Percentiles rank a stretch among this genome's conserved stretches.
phyloP scores from a whole-genome alignment of 2,113 vertebrate species.

The Actenoides lindsayi region DNA sequence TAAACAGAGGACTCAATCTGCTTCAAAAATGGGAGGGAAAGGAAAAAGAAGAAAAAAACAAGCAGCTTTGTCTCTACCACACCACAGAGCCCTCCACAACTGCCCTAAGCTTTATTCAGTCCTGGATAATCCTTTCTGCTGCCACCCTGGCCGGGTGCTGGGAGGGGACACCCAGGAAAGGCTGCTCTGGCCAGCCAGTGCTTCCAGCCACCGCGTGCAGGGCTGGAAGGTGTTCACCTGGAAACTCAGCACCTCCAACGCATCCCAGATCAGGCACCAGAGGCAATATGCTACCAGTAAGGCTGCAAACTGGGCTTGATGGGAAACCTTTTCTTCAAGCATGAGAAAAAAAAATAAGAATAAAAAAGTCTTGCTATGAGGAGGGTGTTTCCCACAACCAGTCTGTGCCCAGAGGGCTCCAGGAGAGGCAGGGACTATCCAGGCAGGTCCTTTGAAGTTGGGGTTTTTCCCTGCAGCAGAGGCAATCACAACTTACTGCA shows the following conservation, averaged over 20 bases:
- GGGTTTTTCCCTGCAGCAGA: not conserved
- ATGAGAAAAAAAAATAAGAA: not conserved
- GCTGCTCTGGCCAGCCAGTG: not conserved
- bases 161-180: not conserved
- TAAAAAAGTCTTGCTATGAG: not conserved
- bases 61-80: not conserved
- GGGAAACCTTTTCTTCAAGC: not conserved
- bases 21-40: not conserved
- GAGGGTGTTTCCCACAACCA: conserved; percentile 12
- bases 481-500: not conserved
- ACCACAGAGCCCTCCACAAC: not conserved
- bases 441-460: not conserved
- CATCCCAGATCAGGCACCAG: not conserved
- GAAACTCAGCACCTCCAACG: not conserved
- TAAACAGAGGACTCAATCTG: not conserved
- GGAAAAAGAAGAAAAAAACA: not conserved
- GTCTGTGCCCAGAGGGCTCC: not conserved
- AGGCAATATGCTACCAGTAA: not conserved
- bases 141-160: not conserved
- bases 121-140: not conserved
- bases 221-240: not conserved
- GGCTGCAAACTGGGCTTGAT: not conserved
- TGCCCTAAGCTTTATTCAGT: not conserved
- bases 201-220: not conserved
- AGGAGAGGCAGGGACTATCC: not conserved